phyloP scores from a whole-genome alignment of 2,113 vertebrate species.

The Carassius gibelio region DNA sequence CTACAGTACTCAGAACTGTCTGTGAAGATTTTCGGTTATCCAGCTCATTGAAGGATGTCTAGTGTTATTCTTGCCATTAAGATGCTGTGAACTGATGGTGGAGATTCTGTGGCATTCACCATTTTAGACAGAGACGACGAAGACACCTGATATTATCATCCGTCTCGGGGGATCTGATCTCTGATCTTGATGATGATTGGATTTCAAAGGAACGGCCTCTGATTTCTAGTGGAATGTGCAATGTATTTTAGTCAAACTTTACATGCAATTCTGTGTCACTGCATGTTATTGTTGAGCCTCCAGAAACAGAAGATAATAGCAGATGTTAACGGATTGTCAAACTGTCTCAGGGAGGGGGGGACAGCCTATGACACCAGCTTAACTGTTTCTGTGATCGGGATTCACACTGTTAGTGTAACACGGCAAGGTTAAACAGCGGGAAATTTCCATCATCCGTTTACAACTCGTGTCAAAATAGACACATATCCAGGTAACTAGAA shows the following conservation, averaged over 20 bases:
- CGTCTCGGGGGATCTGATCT: not conserved
- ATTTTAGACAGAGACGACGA: not conserved
- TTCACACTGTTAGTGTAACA: not conserved
- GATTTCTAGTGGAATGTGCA: not conserved
- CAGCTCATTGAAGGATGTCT: not conserved
- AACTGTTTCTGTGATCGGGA: not conserved
- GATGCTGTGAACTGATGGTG: constrained; percentile 8
- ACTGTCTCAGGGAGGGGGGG: not conserved
- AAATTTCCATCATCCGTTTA: not conserved
- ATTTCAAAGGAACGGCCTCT: not conserved
- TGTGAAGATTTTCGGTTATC: constrained; percentile 5
- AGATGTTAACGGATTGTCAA: not conserved
- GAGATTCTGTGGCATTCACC: not conserved
- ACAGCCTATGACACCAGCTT: not conserved
- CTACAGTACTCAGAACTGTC: not conserved
- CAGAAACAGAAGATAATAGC: not conserved
- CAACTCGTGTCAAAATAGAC: not conserved
- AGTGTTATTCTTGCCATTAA: constrained; percentile 1
- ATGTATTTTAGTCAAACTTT: not conserved
- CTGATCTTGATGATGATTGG: not conserved
- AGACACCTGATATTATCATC: constrained; percentile 3
- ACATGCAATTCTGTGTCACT: not conserved
- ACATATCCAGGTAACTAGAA: constrained; percentile 3
- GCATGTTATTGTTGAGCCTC: not conserved
- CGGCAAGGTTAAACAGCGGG: not conserved